A percentile compares a stretch with the other conserved stretches of the same genome.
phyloP scores from a whole-genome alignment of 2,113 vertebrate species.

The Trogon melanurus region DNA sequence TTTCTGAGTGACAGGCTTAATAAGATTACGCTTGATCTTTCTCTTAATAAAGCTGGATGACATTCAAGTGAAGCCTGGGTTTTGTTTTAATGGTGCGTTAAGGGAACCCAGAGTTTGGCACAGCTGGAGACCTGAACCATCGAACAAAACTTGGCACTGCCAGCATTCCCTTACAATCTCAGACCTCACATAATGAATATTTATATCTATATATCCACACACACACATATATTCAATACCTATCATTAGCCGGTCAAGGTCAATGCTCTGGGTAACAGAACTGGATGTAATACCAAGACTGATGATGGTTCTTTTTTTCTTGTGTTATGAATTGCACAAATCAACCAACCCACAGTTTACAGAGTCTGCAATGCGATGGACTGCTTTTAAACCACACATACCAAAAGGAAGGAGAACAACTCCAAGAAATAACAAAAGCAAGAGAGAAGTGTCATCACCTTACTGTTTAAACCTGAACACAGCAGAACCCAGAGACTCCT shows the following conservation, averaged over 20 bases:
- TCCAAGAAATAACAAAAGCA: slow-evolving; percentile 44
- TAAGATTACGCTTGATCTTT: slow-evolving; percentile 65
- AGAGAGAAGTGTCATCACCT: slow-evolving; percentile 56
- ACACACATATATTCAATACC: slow-evolving; percentile 21
- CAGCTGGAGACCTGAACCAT: slow-evolving; percentile 41
- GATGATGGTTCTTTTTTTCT: not conserved
- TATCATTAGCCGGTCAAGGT: slow-evolving; percentile 63
- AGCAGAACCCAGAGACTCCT: not conserved
- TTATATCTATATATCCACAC: slow-evolving; percentile 45
- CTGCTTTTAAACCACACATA: slow-evolving; percentile 54
- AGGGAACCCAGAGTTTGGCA: slow-evolving; percentile 51
- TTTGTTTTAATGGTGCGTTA: slow-evolving; percentile 51
- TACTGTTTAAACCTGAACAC: slow-evolving; percentile 43
- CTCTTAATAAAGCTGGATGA: slow-evolving; percentile 67
- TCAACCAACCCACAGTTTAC: slow-evolving; percentile 41
- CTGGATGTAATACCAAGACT: slow-evolving; percentile 21
- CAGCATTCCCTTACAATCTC: not conserved
- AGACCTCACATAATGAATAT: slow-evolving; percentile 63
- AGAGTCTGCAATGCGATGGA: slow-evolving; percentile 37
- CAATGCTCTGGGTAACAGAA: slow-evolving; percentile 34
- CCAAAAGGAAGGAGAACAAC: slow-evolving; percentile 26
- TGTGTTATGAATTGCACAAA: slow-evolving; percentile 40
- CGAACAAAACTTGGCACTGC: slow-evolving; percentile 50
- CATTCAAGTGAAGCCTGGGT: slow-evolving; percentile 48
- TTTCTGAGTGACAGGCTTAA: slow-evolving; percentile 66